A percentile compares a stretch with the other conserved stretches of the same genome.
Conservation (phyloP, 2,113 vertebrate genomes). For the Myrmecobius fasciatus region DNA sequence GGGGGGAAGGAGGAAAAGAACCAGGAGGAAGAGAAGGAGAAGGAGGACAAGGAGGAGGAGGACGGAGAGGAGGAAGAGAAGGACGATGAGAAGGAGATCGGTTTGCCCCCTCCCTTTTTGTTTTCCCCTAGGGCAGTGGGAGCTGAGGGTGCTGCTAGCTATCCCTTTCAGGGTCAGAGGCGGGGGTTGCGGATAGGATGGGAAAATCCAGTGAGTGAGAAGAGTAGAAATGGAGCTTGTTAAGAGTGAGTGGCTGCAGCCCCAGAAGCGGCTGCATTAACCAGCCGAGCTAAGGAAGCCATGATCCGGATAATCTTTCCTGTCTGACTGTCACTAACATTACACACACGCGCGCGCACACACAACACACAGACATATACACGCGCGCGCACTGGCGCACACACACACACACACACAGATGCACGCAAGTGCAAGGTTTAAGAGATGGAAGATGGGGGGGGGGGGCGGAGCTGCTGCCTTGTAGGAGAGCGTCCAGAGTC, state of each 20-base stretch:
- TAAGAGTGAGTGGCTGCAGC: slow-evolving; percentile 1
- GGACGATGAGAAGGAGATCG: not conserved
- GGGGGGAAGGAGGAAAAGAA: no score
- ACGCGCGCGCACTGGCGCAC: slow-evolving; percentile 15
- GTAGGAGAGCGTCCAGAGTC: slow-evolving; percentile 59
- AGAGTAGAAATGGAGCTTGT: not conserved
- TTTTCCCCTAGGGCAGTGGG: slow-evolving; percentile 19
- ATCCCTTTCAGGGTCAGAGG: not conserved
- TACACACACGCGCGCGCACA: slow-evolving; percentile 48
- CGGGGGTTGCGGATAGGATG: slow-evolving; percentile 47
- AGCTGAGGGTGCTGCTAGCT: slow-evolving; percentile 7
- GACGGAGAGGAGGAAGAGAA: not conserved
- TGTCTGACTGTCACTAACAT: slow-evolving; percentile 78
- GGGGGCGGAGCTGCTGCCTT: not conserved
- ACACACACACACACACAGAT: slow-evolving; percentile 23
- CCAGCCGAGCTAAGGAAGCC: slow-evolving; percentile 74
- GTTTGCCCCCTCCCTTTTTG: not conserved
- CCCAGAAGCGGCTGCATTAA: slow-evolving; percentile 20
- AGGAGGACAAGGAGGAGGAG: not conserved
- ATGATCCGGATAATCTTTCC: slow-evolving; percentile 80
- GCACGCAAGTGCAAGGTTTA: slow-evolving; percentile 63
- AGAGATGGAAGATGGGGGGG: not conserved
- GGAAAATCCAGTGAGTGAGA: slow-evolving; percentile 27
- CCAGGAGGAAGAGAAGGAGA: not conserved
- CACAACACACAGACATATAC: slow-evolving; percentile 26